Base-by-base conservation (phyloP, 2,888 invertebrate genomes). In the Ochropleura plecta region DNA sequence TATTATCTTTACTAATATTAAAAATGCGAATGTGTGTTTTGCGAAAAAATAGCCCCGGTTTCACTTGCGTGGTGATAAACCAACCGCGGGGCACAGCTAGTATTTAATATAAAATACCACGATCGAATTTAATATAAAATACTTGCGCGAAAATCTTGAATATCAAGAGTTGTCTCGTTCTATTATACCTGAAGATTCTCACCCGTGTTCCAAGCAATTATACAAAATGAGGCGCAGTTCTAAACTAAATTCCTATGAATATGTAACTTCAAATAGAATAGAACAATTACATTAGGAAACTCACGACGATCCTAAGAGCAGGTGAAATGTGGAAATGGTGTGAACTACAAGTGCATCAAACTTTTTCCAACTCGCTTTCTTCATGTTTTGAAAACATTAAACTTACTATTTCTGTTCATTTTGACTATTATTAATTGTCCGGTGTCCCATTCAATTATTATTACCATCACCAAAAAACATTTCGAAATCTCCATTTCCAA, bases 401-500 rank as follows among this genome's bases (percentile, higher is more conserved):
- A 20, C 6, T 18, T 9, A 4, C 14, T 6, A 1, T 59, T 55
- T 20, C 12, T 20, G 12, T 2, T 48, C 5, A 48, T 70, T 6
- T 59, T 16, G 48, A 5, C 0, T 48, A 69, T 12, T 7, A 14
- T n/a, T 0, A 49, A 65, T 57, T 10, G 30, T n/a, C n/a, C n/a
- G n/a, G n/a, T n/a, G n/a, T 30, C 12, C 8, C 14, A 12, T 42
- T 42, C 0, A 49, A 59, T 14, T 68, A 16, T 40, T 42, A 57
- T 6, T 12, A 51, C 10, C 9, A 75, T 49, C 12, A 30, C 12
- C 16, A 68, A 69, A 74, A 71, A 79, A 60, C 44, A 55, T 73
- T 78, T 76, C 65, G 51, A 81, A 84, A 84, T 81, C 74, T 83
- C 79, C 79, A 82, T 88, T 86, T 84, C 30, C 82, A 86, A 83